A percentile compares a stretch with the other conserved stretches of the same genome.
These are phyloP conservation scores for Xiphophorus birchmanni DNA, from an alignment of 2,797 vertebrate species.

Conservation along the genomic window DNA sequence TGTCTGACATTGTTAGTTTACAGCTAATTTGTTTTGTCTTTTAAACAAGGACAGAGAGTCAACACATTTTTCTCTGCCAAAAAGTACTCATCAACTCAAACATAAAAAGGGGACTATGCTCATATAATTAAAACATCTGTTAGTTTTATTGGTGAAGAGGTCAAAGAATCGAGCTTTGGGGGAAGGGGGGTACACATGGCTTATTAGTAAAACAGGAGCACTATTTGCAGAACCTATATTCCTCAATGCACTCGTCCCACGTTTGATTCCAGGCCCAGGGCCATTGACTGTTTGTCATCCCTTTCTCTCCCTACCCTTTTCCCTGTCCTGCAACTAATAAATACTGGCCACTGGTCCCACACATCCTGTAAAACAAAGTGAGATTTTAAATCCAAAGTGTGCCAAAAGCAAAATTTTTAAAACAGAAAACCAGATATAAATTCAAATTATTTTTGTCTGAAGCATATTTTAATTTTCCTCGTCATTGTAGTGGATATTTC, in stretches of 20 bases:
- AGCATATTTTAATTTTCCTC: not conserved
- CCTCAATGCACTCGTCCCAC: not conserved
- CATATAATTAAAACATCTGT: constrained; percentile 26
- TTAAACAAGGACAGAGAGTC: constrained; percentile 58
- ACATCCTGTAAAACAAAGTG: not conserved
- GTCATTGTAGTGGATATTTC: constrained; percentile 8
- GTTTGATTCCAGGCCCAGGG: not conserved
- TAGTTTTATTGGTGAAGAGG: constrained; percentile 1
- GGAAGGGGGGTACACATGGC: not conserved
- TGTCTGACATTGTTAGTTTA: constrained; percentile 33
- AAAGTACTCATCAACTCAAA: constrained; percentile 43
- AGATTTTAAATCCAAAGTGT: not conserved
- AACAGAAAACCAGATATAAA: not conserved
- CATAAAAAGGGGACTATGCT: constrained; percentile 24
- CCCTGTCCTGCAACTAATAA: not conserved
- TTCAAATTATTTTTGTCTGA: not conserved
- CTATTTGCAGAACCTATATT: not conserved
- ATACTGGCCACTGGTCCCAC: not conserved
- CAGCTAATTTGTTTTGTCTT: constrained; percentile 54
- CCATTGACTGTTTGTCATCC: not conserved
- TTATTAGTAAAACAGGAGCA: not conserved
- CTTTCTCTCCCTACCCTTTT: not conserved
- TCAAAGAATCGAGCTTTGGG: not conserved
- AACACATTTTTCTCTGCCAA: constrained; percentile 41
- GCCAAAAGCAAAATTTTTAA: not conserved